Evolutionary conservation across 2,113 vertebrate genomes (phyloP).

Genomic region (Rattus rattus): DNA sequence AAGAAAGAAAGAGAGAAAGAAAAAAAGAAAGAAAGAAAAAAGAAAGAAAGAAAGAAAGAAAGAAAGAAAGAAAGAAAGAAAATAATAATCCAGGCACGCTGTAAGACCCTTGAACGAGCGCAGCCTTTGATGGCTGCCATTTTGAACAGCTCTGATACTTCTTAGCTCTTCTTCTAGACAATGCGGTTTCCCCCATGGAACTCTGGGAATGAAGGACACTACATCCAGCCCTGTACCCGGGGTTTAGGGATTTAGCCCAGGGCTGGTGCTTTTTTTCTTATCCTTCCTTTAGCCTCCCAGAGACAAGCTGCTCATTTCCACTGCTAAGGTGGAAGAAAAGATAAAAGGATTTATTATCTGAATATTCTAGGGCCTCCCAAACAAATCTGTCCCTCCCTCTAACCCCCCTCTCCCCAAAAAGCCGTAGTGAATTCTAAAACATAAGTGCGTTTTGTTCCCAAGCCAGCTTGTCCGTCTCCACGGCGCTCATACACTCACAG

Average conservation of each 20-base stretch:
- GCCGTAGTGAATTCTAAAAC: neutral
- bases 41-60: too few relatives aligned
- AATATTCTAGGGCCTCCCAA: conserved; percentile 56
- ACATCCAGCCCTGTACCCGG: neutral
- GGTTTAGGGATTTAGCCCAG: neutral
- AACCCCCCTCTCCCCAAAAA: neutral
- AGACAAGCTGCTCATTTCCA: conserved; percentile 8
- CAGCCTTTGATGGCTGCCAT: neutral
- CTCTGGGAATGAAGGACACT: neutral
- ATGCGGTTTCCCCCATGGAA: neutral
- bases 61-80: too few relatives aligned
- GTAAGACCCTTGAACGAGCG: neutral
- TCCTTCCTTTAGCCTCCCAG: neutral
- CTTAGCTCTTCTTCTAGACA: neutral
- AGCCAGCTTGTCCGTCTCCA: neutral
- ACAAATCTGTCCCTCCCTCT: conserved; percentile 6
- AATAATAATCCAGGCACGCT: neutral
- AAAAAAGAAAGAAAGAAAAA: too few relatives aligned
- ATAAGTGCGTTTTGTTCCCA: conserved; percentile 28
- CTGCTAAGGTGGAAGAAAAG: conserved; percentile 31
- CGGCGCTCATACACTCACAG: neutral
- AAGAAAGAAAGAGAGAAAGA: too few relatives aligned
- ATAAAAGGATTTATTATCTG: conserved; percentile 52
- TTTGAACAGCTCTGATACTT: neutral
- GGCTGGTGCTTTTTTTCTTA: neutral